These are phyloP conservation scores for Diabrotica balteata DNA, from an alignment of 2,888 invertebrate genomes.

Conservation along the genomic window DNA sequence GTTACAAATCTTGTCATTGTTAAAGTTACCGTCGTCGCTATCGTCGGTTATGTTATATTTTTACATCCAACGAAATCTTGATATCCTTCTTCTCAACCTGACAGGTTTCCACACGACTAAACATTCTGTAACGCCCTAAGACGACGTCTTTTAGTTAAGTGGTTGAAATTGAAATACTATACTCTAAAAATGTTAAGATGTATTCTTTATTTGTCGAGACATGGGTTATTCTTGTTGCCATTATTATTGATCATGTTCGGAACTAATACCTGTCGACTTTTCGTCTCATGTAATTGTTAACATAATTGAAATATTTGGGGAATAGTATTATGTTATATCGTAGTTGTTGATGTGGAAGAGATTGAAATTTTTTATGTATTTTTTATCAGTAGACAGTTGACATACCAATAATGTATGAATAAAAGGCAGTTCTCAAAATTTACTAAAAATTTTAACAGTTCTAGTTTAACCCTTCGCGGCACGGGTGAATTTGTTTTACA, in stretches of 20 bases:
- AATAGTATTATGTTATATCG: slow-evolving; percentile 21
- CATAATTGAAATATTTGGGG: slow-evolving; percentile 37
- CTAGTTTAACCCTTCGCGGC: no score
- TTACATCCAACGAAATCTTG: slow-evolving; percentile 38
- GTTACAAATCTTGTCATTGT: slow-evolving; percentile 38
- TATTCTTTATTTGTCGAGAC: slow-evolving; percentile 39
- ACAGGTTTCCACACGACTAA: slow-evolving; percentile 51
- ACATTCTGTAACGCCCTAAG: slow-evolving; percentile 30
- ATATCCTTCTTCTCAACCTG: slow-evolving; percentile 48
- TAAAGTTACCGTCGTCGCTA: slow-evolving; percentile 38
- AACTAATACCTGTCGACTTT: slow-evolving; percentile 57
- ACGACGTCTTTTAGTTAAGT: slow-evolving; percentile 37
- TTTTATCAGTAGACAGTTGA: no score
- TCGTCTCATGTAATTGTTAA: slow-evolving; percentile 32
- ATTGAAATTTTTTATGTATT: no score
- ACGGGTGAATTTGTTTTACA: no score
- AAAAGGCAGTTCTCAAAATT: no score
- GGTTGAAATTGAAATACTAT: slow-evolving; percentile 50
- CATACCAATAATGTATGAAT: no score
- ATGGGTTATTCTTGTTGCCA: slow-evolving; percentile 52
- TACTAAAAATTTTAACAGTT: no score
- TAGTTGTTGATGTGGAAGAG: slow-evolving; percentile 24
- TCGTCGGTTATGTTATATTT: slow-evolving; percentile 17
- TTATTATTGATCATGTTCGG: slow-evolving; percentile 53
- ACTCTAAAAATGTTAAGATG: slow-evolving; percentile 40